Percentiles rank a stretch among this genome's conserved stretches.
Evolutionary conservation across 2,797 vertebrate genomes (phyloP).

Genomic region (Acipenser transmontanus): DNA sequence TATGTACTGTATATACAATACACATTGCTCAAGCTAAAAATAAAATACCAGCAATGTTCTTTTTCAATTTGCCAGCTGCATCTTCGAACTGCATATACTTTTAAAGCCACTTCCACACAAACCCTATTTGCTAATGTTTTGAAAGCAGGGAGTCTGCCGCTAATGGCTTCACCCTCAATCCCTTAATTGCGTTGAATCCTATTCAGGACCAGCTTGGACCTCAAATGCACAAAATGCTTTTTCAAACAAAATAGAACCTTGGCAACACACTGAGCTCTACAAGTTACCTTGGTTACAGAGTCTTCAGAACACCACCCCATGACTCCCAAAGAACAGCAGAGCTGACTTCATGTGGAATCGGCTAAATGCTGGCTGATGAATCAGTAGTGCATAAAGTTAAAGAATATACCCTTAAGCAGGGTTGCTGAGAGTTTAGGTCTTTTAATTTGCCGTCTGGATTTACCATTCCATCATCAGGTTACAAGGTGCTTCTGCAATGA

Average conservation of each 20-base stretch:
- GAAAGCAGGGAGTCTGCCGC: too few species aligned
- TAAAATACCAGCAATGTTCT: background rate
- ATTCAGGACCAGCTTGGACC: slow-evolving; percentile 19
- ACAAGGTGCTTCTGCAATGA: too few species aligned
- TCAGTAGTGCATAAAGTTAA: slow-evolving; percentile 11
- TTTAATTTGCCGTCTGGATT: background rate
- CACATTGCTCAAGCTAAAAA: too few species aligned
- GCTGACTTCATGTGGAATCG: slow-evolving; percentile 25
- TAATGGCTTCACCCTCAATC: background rate
- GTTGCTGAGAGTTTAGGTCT: background rate
- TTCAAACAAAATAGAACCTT: slow-evolving; percentile 21
- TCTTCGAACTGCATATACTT: background rate
- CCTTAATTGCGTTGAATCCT: slow-evolving; percentile 15
- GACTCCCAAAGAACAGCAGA: slow-evolving; percentile 24
- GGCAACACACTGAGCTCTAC: slow-evolving; percentile 18
- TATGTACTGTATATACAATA: too few species aligned
- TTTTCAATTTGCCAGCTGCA: background rate
- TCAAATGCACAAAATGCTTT: slow-evolving; percentile 16
- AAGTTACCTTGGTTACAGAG: slow-evolving; percentile 27
- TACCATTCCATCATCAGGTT: background rate
- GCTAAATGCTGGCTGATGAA: slow-evolving; percentile 47
- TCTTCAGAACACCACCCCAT: slow-evolving; percentile 31
- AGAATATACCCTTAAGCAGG: background rate
- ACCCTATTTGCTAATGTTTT: background rate
- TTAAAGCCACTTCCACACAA: background rate